phyloP scores from a whole-genome alignment of 2,888 invertebrate genomes.

The Trichopria drosophilae region DNA sequence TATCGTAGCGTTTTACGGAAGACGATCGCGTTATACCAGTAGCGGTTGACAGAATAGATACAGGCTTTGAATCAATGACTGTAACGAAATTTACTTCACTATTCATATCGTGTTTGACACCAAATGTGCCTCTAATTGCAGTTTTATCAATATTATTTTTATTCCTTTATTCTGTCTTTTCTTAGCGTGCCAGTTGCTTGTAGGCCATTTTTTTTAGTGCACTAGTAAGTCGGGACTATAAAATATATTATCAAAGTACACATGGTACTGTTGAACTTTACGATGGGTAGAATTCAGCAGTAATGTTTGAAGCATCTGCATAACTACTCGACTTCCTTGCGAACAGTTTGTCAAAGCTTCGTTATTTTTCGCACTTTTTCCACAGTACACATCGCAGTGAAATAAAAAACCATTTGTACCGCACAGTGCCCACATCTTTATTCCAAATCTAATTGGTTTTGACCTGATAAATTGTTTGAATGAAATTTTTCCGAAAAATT shows the following conservation, averaged over 20 bases:
- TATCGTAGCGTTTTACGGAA: not conserved
- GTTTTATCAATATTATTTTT: not conserved
- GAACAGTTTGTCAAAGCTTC: slow-evolving; percentile 5
- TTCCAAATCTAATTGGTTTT: slow-evolving; percentile 6
- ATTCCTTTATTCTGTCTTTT: not conserved
- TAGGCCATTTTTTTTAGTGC: slow-evolving; percentile 5
- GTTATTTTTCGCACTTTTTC: slow-evolving; percentile 1
- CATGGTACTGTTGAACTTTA: not conserved
- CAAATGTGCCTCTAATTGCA: not conserved
- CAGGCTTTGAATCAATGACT: not conserved
- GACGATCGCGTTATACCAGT: not conserved
- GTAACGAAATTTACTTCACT: not conserved
- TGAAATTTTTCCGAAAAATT: slow-evolving; percentile 4
- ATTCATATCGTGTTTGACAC: not conserved
- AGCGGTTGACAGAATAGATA: not conserved
- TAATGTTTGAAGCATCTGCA: slow-evolving; percentile 2
- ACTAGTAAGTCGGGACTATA: slow-evolving; percentile 3
- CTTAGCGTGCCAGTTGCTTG: not conserved
- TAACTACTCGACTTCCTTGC: slow-evolving; percentile 11
- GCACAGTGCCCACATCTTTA: slow-evolving; percentile 9
- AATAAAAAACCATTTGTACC: slow-evolving; percentile 3
- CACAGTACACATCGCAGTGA: slow-evolving; percentile 22
- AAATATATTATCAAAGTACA: slow-evolving; percentile 17
- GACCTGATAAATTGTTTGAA: slow-evolving; percentile 7
- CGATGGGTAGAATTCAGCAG: not conserved